Percentiles rank a stretch among this genome's conserved stretches.
phyloP scores from a whole-genome alignment of 2,797 vertebrate species.

The Coluber constrictor region DNA sequence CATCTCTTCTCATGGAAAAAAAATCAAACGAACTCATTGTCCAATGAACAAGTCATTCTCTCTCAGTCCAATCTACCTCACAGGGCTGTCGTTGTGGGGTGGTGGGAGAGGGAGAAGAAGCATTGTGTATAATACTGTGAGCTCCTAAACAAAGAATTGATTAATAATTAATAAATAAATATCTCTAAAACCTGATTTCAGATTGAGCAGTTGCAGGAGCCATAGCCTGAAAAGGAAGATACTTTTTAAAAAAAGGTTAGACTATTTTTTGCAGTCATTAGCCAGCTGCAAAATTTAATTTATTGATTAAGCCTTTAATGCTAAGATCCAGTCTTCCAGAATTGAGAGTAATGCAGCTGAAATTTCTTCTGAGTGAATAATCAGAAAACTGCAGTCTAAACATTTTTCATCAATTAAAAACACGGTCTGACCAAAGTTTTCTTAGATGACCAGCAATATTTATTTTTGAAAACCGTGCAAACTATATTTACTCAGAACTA shows the following conservation, averaged over 20 bases:
- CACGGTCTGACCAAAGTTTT: neutral
- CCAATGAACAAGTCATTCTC: neutral
- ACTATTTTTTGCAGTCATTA: neutral
- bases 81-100: neutral
- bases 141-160: neutral
- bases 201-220: neutral
- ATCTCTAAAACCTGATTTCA: neutral
- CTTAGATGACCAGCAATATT: neutral
- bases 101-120: neutral
- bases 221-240: neutral
- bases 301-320: neutral
- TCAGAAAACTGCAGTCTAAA: neutral
- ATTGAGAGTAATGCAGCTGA: neutral
- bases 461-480: neutral
- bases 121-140: neutral
- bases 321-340: neutral
- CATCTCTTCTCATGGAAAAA: neutral
- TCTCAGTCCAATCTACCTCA: neutral
- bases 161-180: neutral
- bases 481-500: neutral
- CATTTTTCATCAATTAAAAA: neutral
- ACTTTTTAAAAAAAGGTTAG: neutral
- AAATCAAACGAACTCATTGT: neutral
- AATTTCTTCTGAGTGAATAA: neutral
- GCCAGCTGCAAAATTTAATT: neutral